Percentiles rank a stretch among this genome's conserved stretches.
phyloP scores from a whole-genome alignment of 2,888 invertebrate species.

The Luffia ferchaultella region DNA sequence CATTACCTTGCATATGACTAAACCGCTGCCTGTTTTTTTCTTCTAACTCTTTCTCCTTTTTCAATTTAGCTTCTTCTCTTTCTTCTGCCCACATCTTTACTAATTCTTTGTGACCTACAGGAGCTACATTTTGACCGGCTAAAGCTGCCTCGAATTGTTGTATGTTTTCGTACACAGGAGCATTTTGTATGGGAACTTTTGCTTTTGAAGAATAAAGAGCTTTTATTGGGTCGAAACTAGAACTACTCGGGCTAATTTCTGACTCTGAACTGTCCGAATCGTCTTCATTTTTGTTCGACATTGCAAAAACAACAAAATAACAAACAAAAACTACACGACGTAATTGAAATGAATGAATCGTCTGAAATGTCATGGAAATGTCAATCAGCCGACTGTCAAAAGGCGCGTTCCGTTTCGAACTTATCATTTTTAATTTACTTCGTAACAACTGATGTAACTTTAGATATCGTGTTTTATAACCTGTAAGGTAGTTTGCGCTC shows the following conservation, averaged over 20 bases:
- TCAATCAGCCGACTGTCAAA: background rate
- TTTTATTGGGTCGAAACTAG: constrained; percentile 73
- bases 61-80: constrained; percentile 28
- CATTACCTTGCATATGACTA: constrained; percentile 44
- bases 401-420: background rate
- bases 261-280: constrained; percentile 50
- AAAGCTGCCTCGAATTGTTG: constrained; percentile 59
- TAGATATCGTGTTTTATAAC: no score
- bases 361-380: constrained; percentile 4
- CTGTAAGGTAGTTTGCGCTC: no score
- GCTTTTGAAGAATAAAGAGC: constrained; percentile 70
- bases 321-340: constrained; percentile 1
- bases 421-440: no score
- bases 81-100: constrained; percentile 37
- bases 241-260: constrained; percentile 44
- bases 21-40: constrained; percentile 49
- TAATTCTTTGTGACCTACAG: constrained; percentile 31
- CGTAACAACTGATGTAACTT: no score
- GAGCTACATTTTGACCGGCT: constrained; percentile 23
- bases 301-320: constrained; percentile 14
- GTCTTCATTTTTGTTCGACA: constrained; percentile 32
- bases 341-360: no score
- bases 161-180: constrained; percentile 74
- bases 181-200: constrained; percentile 60
- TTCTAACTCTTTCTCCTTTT: constrained; percentile 28